Evolutionary conservation across 2,113 vertebrate species (phyloP), one percentile per base, ranked within the genome.

Genomic region (Jaculus jaculus): DNA sequence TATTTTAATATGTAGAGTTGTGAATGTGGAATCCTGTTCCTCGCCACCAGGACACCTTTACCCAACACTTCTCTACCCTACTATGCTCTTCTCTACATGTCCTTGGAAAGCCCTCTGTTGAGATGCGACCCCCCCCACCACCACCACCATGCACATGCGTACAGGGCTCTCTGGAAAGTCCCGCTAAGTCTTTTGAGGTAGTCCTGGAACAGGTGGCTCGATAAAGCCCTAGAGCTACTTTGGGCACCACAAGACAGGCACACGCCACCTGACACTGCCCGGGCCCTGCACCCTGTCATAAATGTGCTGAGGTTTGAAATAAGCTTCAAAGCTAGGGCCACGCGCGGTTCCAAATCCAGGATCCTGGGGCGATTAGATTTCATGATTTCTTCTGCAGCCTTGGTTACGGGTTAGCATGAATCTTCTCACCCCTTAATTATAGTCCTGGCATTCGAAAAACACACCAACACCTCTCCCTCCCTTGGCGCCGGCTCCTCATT

Each of bases 381-480:
- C 94, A 81, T 24, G 93, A 90, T 88, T 92, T 60, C 91, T 94
- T 96, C 84, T 11, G 89, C 96, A 93, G 94, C 95, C 95, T 60
- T 96, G 94, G 96, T 90, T 54, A 94, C 93, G 20, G 92, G 91
- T 15, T 15, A 90, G 6, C 61, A 83, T 10, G 87, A 39, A 39
- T 42, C 94, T 90, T 94, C 94, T 95, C 96, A 63, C 88, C 90
- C 95, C 96, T 74, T 96, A 92, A 96, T 96, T 95, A 94, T 90
- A 93, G 96, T 83, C 30, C 95, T 94, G 96, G 96, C 92, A 93
- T 95, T 58, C 69, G 42, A 83, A 90, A 96, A 90, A 15, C 90
- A 90, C 97, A 85, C 63, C 93, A 17, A 60, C 87, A 75, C 95
- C 87, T 91, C 94, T 61, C 82, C 79, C 89, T 32, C 37, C 85